Conservation (phyloP, 2,797 vertebrate species). For the Chelon auratus region DNA sequence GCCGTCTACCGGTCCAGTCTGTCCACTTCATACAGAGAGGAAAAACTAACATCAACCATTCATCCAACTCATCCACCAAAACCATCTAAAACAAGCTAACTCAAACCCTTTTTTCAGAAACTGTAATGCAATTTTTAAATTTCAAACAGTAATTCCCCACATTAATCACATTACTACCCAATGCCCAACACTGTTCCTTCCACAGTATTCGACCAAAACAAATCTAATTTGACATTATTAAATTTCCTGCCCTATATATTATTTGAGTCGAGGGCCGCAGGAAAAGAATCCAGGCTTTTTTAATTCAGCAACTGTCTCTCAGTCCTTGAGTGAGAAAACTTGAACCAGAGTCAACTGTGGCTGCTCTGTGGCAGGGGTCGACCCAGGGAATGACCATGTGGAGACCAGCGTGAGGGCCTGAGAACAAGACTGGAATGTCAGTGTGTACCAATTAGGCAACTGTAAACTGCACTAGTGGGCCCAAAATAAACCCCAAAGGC, state of each 20-base stretch:
- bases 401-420: slow-evolving; percentile 70
- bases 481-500: slow-evolving; percentile 65
- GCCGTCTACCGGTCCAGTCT: too few relatives aligned
- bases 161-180: too few relatives aligned
- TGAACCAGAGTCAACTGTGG: slow-evolving; percentile 42
- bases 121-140: background rate
- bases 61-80: background rate
- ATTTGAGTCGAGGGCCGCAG: background rate
- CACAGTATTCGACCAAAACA: background rate
- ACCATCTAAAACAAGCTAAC: background rate
- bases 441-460: slow-evolving; percentile 49
- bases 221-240: slow-evolving; percentile 1
- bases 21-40: too few relatives aligned
- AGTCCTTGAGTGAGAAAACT: slow-evolving; percentile 10
- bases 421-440: slow-evolving; percentile 82
- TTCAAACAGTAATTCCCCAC: background rate
- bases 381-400: slow-evolving; percentile 54
- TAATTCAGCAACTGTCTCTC: slow-evolving; percentile 6
- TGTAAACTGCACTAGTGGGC: slow-evolving; percentile 38
- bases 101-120: background rate
- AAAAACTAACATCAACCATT: background rate
- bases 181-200: background rate
- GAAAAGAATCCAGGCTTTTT: background rate
- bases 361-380: slow-evolving; percentile 26
- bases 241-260: background rate